Conservation (phyloP, 2,113 vertebrate genomes). For the Channa maculata region DNA sequence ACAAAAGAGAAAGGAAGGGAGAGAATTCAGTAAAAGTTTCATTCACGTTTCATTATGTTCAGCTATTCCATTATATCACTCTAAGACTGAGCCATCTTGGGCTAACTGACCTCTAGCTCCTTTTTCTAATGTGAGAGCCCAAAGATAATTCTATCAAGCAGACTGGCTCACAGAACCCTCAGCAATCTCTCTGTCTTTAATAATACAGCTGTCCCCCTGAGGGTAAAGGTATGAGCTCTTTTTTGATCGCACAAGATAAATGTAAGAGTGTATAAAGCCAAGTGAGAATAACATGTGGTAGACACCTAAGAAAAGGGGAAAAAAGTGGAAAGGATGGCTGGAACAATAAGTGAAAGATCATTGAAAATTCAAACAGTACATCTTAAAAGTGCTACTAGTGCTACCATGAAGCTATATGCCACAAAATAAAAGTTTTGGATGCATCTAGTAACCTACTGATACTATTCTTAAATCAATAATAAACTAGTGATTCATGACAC, state of each 20-base stretch:
- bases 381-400: neutral
- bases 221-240: constrained; percentile 10
- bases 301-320: constrained; percentile 6
- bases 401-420: constrained; percentile 3
- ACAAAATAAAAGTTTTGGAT: neutral
- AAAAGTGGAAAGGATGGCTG: constrained; percentile 7
- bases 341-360: constrained; percentile 23
- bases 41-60: constrained; percentile 5
- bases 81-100: constrained; percentile 14
- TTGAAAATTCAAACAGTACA: constrained; percentile 33
- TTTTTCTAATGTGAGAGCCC: constrained; percentile 37
- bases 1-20: constrained; percentile 19
- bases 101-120: constrained; percentile 17
- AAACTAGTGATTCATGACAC: no score
- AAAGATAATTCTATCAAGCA: constrained; percentile 48
- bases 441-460: neutral
- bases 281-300: constrained; percentile 20
- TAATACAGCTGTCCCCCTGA: constrained; percentile 44
- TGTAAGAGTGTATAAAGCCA: constrained; percentile 23
- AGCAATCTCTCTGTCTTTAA: constrained; percentile 46
- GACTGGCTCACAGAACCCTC: constrained; percentile 20
- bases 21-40: constrained; percentile 17
- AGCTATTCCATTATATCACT: constrained; percentile 11
- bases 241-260: constrained; percentile 43
- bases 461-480: no score